Conservation (phyloP, 2,113 vertebrate species). For the Ceyx melanurus region DNA sequence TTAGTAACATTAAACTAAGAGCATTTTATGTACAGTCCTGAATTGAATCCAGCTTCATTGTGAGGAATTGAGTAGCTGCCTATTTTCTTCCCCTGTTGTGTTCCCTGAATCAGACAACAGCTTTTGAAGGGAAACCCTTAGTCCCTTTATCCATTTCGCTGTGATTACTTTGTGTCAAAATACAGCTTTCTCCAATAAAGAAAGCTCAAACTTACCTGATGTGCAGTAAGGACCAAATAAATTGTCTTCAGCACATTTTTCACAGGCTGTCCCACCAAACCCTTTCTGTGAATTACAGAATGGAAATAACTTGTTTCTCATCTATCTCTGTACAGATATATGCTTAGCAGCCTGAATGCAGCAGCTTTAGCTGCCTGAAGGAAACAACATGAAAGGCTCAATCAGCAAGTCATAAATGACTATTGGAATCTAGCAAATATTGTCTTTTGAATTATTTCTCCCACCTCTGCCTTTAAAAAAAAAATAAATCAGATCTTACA, state of each 20-base stretch:
- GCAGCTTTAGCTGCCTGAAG: not conserved
- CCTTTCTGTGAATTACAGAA: slow-evolving; percentile 73
- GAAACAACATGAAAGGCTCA: not conserved
- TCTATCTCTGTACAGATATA: not conserved
- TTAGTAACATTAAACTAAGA: not conserved
- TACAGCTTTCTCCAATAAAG: not conserved
- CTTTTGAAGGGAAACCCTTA: not conserved
- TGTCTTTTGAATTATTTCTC: not conserved
- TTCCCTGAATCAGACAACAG: not conserved
- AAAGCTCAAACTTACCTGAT: slow-evolving; percentile 73
- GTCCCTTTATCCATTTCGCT: not conserved
- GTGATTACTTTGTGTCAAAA: not conserved
- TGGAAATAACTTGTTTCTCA: not conserved
- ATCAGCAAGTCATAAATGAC: not conserved
- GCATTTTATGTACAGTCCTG: not conserved
- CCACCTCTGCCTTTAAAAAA: rapidly evolving
- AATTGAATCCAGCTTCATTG: not conserved
- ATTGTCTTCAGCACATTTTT: slow-evolving; percentile 80
- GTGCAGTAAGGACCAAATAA: slow-evolving; percentile 83
- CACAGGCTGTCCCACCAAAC: slow-evolving; percentile 90
- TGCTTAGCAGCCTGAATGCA: not conserved
- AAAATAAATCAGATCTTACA: not conserved
- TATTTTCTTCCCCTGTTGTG: not conserved
- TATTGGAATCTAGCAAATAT: not conserved
- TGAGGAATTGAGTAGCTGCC: not conserved